Conservation (phyloP, 2,888 invertebrate species). For the Entomobrya proxima region DNA sequence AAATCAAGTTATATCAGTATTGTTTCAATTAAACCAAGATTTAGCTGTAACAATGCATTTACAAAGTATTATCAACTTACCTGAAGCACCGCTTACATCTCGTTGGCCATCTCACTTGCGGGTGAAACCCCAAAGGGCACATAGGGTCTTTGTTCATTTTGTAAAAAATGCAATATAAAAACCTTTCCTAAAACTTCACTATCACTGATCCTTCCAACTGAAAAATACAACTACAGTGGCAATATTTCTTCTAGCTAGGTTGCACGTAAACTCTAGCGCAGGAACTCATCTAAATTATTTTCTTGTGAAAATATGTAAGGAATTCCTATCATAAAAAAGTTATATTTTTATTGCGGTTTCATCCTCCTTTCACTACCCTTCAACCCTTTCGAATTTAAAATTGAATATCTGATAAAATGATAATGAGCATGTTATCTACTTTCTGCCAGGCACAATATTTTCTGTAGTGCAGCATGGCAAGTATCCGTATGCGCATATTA, state of each 20-base stretch:
- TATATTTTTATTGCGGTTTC: conserved; percentile 35
- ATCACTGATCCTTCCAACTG: not conserved
- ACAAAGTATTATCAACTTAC: conserved; percentile 77
- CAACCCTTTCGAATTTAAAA: not conserved
- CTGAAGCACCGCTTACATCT: conserved; percentile 94
- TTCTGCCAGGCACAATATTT: conserved; percentile 23
- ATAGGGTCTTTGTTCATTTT: conserved; percentile 83
- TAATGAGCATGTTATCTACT: conserved; percentile 22
- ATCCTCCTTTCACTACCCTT: conserved; percentile 54
- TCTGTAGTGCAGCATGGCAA: conserved; percentile 2
- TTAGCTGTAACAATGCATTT: too few species aligned
- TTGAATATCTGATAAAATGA: conserved; percentile 26
- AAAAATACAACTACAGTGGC: not conserved
- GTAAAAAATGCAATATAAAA: not conserved
- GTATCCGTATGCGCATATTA: not conserved
- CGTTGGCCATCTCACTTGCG: conserved; percentile 95
- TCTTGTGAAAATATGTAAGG: not conserved
- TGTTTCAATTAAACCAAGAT: too few species aligned
- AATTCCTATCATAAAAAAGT: conserved; percentile 14
- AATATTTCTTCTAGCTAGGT: not conserved
- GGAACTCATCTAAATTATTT: conserved; percentile 14
- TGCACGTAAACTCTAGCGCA: not conserved
- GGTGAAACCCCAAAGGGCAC: conserved; percentile 94
- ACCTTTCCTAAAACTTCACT: not conserved
- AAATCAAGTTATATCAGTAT: too few species aligned